Base-by-base conservation (phyloP, 2,888 invertebrate genomes). In the Liposcelis brunnea region DNA sequence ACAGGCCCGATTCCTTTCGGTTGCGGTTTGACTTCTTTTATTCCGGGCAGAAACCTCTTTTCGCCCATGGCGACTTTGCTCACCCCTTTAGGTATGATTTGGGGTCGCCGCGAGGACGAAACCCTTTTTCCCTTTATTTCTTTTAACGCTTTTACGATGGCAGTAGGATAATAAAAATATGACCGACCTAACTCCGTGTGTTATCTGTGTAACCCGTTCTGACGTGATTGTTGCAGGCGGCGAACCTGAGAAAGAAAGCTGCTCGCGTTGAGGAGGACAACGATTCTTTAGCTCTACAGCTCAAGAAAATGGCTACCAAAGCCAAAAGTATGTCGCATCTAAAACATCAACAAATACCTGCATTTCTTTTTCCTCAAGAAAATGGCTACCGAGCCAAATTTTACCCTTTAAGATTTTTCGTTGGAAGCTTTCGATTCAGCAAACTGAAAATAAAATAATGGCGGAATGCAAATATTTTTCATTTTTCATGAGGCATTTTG, bases 211-310 rank as follows among this genome's bases (percentile, higher is more conserved):
- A 51, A 42, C 40, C 32, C 54, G 50, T 53, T 48, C 49, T 53
- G 7, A 35, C 5, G 10, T 55, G 54, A 54, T 56, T 66, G 67
- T 70, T 77, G 63, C 77, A 84, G 83, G 82, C 79, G 62, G 79
- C 83, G 72, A 81, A 77, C 68, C 74, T 84, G 64, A 75, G 87
- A 67, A 85, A 83, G 72, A 87, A 86, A 70, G 76, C 89, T 60
- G 77, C 83, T 61, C 80, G 91, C 59, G 77, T 93, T 63, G 94
- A 95, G 69, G 90, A 91, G 65, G 94, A 95, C 73, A 94, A 94
- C 72, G 94, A 95, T 67, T 86, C 86, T 56, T 74, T 93, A 67
- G 80, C 86, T 67, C 75, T 86, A 71, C 93, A 93, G 75, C 76
- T 94, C 69, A 86, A 90, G 75, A 91, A 91, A 78, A 82, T 93